phyloP scores from a whole-genome alignment of 2,888 invertebrate species.

The Drosophila mayaguana region DNA sequence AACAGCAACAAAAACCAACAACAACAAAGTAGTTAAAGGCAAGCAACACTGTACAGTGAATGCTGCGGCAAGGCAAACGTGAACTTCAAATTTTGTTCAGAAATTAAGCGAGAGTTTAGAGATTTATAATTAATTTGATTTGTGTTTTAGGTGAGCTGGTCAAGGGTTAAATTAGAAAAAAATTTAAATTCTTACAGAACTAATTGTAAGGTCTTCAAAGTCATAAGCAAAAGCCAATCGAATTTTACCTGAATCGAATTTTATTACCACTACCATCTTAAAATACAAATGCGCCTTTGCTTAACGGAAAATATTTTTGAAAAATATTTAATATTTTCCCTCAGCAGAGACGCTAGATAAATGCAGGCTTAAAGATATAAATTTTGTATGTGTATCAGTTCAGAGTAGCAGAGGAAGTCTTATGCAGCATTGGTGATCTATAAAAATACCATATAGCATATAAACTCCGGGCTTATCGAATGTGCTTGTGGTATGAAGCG shows the following conservation, averaged over 20 bases:
- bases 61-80: background rate
- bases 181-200: background rate
- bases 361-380: no score
- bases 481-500: no score
- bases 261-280: no score
- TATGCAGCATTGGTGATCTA: no score
- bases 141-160: background rate
- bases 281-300: background rate
- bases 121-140: background rate
- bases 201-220: background rate
- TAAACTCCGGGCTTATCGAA: background rate
- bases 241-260: no score
- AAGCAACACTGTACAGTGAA: slow-evolving; percentile 4
- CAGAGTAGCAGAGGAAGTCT: no score
- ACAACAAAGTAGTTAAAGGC: slow-evolving; percentile 12
- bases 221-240: background rate
- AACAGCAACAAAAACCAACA: background rate
- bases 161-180: background rate
- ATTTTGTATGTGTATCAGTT: no score
- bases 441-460: background rate
- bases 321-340: background rate
- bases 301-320: background rate
- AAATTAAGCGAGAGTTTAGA: background rate
- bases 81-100: background rate
- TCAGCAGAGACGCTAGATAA: background rate